Base-by-base conservation (phyloP, 2,888 invertebrate genomes). In the Caenorhabditis drosophilae region DNA sequence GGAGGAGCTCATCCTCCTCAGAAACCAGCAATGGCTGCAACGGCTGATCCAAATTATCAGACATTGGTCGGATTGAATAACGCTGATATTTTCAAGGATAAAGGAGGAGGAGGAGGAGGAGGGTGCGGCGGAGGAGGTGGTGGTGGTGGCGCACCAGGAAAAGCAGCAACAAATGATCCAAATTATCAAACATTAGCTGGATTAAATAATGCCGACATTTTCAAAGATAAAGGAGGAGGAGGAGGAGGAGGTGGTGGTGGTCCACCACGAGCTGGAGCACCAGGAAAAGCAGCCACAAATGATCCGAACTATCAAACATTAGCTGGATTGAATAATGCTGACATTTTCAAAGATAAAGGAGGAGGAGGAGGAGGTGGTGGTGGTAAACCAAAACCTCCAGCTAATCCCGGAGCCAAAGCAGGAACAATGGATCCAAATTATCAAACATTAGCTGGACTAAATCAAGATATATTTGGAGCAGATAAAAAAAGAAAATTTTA, bases 381-480 rank as follows among this genome's bases (percentile, higher is more conserved):
- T 4, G 34, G 18, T 46, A 20, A 3, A 20, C 44, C 59, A 26
- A 36, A 41, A 38, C 48, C 60, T 22, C 49, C 53, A 0, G 50
- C 31, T 22, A 18, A 31, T 22, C 23, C 23, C 16, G 25, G 25
- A 6, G 47, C 20, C 2, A 47, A 20, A 26, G 47, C 47, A 3
- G 47, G 35, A 1, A 47, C 47, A 20, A 15, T 20, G 2, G 47
- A 47, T 35, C 47, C 52, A 4, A 31, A 46, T 12, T 46, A 42
- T 54, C 46, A 54, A 15, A 53, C 59, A 15, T 20, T 59, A n/a
- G 58, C 52, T 18, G 52, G 26, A 11, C 25, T 58, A 7, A 52
- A 52, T 25, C n/a, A n/a, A n/a, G n/a, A n/a, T n/a, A n/a, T n/a
- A n/a, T n/a, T n/a, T n/a, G n/a, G n/a, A n/a, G n/a, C n/a, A n/a